Base-by-base conservation (phyloP, 37 sponge, comb jelly and placozoan species). In the Lycopodina hypogea region DNA sequence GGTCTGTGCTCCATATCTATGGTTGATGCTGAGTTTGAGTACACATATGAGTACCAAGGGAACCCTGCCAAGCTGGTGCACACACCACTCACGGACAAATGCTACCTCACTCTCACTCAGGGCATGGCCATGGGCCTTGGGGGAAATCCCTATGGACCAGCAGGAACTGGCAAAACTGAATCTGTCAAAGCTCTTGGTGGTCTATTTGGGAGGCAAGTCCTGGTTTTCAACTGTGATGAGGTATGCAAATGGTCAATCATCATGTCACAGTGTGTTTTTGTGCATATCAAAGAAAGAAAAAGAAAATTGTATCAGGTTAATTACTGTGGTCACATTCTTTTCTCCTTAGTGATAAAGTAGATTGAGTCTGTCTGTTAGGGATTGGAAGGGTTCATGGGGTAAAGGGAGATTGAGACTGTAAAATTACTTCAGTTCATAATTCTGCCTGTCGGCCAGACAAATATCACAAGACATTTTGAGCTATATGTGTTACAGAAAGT, bases 151-250 rank as follows among this genome's bases (percentile, higher is more conserved):
- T 98, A 98, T 79, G 99, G 99, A 32, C 99, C 99, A 28, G 99
- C 99, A 67, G 99, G 99, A 4, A 98, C 99, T 3, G 99, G 99
- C 3, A 98, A 98, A 71, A 98, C 99, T n/a, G 99, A 98, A 78
- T 98, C 99, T 40, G 99, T 98, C 29, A 98, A 98, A 73, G 99
- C 99, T 2, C 86, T 98, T 37, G 99, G 96, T 3, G 92, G 90
- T 3, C 84, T 93, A 52, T 90, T 95, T 77, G 99, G 99, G 8
- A 77, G 99, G 68, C 99, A 98, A 62, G 99, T 98, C 39, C 81
- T 98, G 71, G 99, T 98, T 24, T 98, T 98, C 84, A 98, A 98
- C 88, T 98, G 99, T 78, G 99, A 98, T 73, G 99, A 98, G 87
- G 96, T 93, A 29, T 64, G 82, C n/a, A n/a, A n/a, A n/a, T n/a